Base-by-base conservation (phyloP, 2,797 vertebrate species). In the Schizopygopsis pylzovi region DNA sequence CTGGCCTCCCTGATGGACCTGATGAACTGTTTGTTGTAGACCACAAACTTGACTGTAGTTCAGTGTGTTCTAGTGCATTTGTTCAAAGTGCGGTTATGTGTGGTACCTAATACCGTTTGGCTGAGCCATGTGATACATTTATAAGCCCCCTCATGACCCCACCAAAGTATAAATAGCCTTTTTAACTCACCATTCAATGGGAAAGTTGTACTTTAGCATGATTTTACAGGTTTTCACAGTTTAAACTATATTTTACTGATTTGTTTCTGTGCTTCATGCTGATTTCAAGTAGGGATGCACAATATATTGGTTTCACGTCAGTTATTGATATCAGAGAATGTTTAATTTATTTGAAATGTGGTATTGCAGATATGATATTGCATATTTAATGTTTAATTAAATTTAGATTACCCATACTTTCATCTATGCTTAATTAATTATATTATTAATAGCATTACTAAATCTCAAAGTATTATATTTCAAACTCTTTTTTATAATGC, bases 1-100 rank as follows among this genome's bases (percentile, higher is more conserved):
- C 70, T 82, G 83, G 86, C 77, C 80, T 87, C 63, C 87, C 83
- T 54, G 65, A 79, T 78, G 76, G 49, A 75, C 63, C 39, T 59
- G 81, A 73, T 86, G 78, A 86, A 88, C 63, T 88, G 86, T 90
- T 90, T 89, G 79, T 78, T 85, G 56, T 87, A 80, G 76, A 89
- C 88, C 88, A 88, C 88, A 89, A 77, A 85, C 80, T 52, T 85
- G 86, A 81, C 82, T 80, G 81, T 81, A 73, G 52, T 80, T 87
- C 79, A 81, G 20, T 63, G 78, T 73, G 68, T 79, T 80, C 71
- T 28, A 76, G 76, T 78, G 77, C 59, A 75, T 63, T 47, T 81
- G 37, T 85, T 43, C 33, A 49, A 71, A 85, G 43, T 22, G 65
- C 20, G 25, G 28, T 82, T 39, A 72, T 63, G 22, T 59, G 16